phyloP scores from a whole-genome alignment of 2,113 vertebrate species.

The Andinoacara biseriatus region DNA sequence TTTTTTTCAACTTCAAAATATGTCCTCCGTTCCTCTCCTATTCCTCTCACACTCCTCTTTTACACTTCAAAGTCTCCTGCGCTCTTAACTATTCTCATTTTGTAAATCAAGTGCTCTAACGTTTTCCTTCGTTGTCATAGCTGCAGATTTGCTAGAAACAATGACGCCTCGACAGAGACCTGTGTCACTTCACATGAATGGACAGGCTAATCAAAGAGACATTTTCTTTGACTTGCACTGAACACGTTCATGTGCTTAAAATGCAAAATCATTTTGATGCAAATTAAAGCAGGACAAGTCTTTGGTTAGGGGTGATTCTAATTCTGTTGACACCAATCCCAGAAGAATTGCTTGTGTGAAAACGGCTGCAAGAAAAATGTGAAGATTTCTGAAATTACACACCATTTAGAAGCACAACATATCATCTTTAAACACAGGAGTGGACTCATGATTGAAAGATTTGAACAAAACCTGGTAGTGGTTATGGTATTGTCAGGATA shows the following conservation, averaged over 20 bases:
- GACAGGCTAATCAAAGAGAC: conserved; percentile 4
- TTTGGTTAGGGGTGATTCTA: not conserved
- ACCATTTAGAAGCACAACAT: not conserved
- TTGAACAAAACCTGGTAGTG: not conserved
- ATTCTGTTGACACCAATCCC: not conserved
- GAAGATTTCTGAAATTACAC: not conserved
- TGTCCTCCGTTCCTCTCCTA: not conserved
- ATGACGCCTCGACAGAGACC: not conserved
- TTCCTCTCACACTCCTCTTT: conserved; percentile 14
- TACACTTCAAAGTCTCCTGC: conserved; percentile 50
- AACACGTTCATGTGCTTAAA: not conserved
- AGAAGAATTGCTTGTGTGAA: not conserved
- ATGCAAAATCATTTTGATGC: not conserved
- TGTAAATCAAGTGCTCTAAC: conserved; percentile 41
- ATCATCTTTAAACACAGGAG: not conserved
- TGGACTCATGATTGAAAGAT: accelerated
- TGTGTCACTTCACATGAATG: not conserved
- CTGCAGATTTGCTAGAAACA: conserved; percentile 20
- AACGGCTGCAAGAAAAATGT: not conserved
- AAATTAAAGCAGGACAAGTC: not conserved
- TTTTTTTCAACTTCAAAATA: conserved; percentile 21
- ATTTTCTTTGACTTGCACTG: not conserved
- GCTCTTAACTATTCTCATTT: conserved; percentile 42
- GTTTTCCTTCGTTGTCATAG: conserved; percentile 1
- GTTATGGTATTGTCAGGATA: not conserved